These are phyloP conservation scores for Morpho helenor DNA, from an alignment of 2,888 invertebrate species.

Conservation along the genomic window DNA sequence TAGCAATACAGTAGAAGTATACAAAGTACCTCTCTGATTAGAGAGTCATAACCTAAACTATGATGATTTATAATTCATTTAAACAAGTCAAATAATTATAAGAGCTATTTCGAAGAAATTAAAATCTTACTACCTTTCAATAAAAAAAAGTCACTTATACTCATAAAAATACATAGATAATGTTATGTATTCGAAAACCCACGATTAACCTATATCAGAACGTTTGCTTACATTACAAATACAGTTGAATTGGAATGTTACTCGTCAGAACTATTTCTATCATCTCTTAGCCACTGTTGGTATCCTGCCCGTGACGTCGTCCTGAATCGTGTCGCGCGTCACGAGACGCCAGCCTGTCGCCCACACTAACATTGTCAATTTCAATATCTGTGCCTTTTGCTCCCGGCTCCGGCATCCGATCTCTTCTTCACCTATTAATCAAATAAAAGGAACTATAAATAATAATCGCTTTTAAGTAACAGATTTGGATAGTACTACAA, in stretches of 20 bases:
- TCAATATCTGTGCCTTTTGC: constrained; percentile 3
- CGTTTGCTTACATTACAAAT: constrained; percentile 51
- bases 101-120: too few relatives aligned
- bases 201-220: constrained; percentile 28
- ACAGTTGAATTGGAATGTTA: constrained; percentile 52
- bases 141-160: too few relatives aligned
- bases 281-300: constrained; percentile 41
- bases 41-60: too few relatives aligned
- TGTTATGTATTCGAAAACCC: constrained; percentile 1
- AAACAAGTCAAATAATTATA: too few relatives aligned
- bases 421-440: background rate
- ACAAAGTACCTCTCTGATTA: too few relatives aligned
- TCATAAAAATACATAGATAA: too few relatives aligned
- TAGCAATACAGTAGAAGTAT: too few relatives aligned
- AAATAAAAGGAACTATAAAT: background rate
- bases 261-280: constrained; percentile 69
- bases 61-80: too few relatives aligned
- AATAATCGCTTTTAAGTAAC: too few relatives aligned
- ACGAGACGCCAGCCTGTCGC: constrained; percentile 38
- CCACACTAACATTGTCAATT: constrained; percentile 22
- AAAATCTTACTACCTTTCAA: too few relatives aligned
- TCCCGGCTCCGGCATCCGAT: background rate
- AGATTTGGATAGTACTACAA: too few relatives aligned
- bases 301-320: constrained; percentile 54
- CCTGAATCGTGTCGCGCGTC: constrained; percentile 19